These are phyloP conservation scores for Xestia xanthographa DNA, from an alignment of 2,888 invertebrate species.

Conservation along the genomic window DNA sequence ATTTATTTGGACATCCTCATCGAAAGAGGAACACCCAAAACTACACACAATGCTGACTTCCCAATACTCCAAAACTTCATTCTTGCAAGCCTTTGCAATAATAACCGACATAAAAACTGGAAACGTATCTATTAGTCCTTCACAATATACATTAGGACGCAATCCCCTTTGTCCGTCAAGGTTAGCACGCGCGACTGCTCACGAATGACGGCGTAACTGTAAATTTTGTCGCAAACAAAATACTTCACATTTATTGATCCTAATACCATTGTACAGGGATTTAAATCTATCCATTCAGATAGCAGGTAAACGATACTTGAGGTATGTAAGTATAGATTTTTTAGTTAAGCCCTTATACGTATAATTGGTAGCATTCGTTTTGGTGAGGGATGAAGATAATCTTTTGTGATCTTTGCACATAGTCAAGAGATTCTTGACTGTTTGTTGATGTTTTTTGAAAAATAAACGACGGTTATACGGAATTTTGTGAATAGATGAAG, in stretches of 20 bases:
- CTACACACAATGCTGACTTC: slow-evolving; percentile 6
- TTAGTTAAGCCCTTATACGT: slow-evolving; percentile 73
- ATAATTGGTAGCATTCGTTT: slow-evolving; percentile 77
- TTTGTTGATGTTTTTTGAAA: slow-evolving; percentile 55
- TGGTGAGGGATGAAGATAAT: slow-evolving; percentile 79
- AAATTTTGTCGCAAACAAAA: slow-evolving; percentile 84
- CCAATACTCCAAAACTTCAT: slow-evolving; percentile 2
- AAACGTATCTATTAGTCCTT: slow-evolving; percentile 52
- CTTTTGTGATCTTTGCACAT: slow-evolving; percentile 74
- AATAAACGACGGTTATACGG: slow-evolving; percentile 20
- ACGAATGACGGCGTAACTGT: slow-evolving; percentile 83
- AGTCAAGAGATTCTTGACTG: slow-evolving; percentile 65
- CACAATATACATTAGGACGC: slow-evolving; percentile 69
- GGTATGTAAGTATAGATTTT: slow-evolving; percentile 74
- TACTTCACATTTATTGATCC: slow-evolving; percentile 80
- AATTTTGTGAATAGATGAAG: slow-evolving; percentile 26
- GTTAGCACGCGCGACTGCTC: slow-evolving; percentile 77
- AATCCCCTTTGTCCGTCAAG: slow-evolving; percentile 71
- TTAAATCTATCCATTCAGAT: slow-evolving; percentile 78
- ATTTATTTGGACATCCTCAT: not conserved
- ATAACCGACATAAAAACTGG: slow-evolving; percentile 48
- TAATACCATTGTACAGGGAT: slow-evolving; percentile 84
- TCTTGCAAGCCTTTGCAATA: slow-evolving; percentile 43
- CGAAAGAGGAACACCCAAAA: slow-evolving; percentile 18
- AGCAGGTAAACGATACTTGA: slow-evolving; percentile 84